These are phyloP conservation scores for Achatina immaculata DNA, from an alignment of 1,140 invertebrate species.

Conservation along the genomic window DNA sequence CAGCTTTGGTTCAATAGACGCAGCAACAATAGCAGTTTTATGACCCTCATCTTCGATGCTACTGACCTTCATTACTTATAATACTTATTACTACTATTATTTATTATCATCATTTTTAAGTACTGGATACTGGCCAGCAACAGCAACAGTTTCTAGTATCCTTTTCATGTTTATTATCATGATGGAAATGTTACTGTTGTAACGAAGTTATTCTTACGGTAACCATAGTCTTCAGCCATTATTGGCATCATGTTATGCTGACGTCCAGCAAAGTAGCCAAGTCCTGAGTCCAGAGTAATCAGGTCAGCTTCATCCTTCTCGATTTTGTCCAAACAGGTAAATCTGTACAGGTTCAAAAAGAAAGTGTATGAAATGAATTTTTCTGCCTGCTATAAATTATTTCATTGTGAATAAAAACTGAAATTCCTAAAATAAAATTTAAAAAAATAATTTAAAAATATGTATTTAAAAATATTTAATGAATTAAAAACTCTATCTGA, in stretches of 20 bases:
- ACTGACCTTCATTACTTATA: too few species aligned
- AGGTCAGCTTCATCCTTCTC: constrained; percentile 84
- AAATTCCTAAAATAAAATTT: background rate
- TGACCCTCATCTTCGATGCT: too few species aligned
- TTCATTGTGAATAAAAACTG: background rate
- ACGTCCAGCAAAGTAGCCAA: constrained; percentile 91
- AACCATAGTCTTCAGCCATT: constrained; percentile 68
- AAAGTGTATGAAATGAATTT: constrained; percentile 16
- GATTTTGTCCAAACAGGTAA: constrained; percentile 83
- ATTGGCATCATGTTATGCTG: constrained; percentile 92
- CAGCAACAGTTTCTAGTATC: too few species aligned
- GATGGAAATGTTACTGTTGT: too few species aligned
- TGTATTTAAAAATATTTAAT: background rate
- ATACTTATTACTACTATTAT: too few species aligned
- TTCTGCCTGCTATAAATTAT: background rate
- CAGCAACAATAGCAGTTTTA: too few species aligned
- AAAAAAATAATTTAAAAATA: background rate
- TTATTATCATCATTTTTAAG: too few species aligned
- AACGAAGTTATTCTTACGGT: constrained; percentile 58
- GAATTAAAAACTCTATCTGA: too few species aligned
- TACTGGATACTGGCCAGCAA: too few species aligned
- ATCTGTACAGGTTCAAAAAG: constrained; percentile 71
- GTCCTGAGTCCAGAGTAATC: constrained; percentile 90
- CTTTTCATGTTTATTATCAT: too few species aligned
- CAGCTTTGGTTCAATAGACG: too few species aligned